Evolutionary conservation across 1,140 invertebrate genomes (phyloP).

Genomic region (Panagrolaimus sp.): DNA sequence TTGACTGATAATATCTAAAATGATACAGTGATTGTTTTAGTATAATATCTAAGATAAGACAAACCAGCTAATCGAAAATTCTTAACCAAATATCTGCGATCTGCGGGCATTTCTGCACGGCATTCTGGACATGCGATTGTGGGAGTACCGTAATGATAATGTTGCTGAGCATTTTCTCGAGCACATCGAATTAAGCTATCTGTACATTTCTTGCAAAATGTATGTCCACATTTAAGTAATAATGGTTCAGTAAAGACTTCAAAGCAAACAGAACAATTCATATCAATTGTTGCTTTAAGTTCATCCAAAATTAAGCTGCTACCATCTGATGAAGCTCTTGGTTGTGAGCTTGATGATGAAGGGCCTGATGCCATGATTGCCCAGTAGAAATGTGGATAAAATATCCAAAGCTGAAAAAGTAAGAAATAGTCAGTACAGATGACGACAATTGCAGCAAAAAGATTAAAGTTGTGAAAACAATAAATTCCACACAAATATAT

Average conservation of each 20-base stretch:
- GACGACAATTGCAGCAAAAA: too few relatives aligned
- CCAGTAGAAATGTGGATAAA: too few relatives aligned
- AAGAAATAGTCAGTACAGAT: too few relatives aligned
- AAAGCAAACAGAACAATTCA: slow-evolving; percentile 3
- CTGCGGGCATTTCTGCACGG: not conserved
- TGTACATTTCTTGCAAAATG: not conserved
- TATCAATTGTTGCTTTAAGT: not conserved
- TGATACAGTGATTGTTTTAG: not conserved
- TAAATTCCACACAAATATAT: too few relatives aligned
- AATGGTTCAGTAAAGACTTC: not conserved
- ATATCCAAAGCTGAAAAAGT: too few relatives aligned
- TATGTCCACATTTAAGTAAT: slow-evolving; percentile 3
- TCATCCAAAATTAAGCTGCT: too few relatives aligned
- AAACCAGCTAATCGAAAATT: not conserved
- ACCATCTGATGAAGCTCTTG: too few relatives aligned
- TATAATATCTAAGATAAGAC: not conserved
- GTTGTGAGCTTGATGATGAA: too few relatives aligned
- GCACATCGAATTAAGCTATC: not conserved
- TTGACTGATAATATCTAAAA: not conserved
- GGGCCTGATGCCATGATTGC: too few relatives aligned
- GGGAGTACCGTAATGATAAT: not conserved
- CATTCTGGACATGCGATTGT: not conserved
- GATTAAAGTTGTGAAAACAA: too few relatives aligned
- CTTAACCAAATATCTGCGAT: not conserved
- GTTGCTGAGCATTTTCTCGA: not conserved